These are phyloP conservation scores for Hormaphis cornu DNA, from an alignment of 1,140 invertebrate species.

Conservation along the genomic window DNA sequence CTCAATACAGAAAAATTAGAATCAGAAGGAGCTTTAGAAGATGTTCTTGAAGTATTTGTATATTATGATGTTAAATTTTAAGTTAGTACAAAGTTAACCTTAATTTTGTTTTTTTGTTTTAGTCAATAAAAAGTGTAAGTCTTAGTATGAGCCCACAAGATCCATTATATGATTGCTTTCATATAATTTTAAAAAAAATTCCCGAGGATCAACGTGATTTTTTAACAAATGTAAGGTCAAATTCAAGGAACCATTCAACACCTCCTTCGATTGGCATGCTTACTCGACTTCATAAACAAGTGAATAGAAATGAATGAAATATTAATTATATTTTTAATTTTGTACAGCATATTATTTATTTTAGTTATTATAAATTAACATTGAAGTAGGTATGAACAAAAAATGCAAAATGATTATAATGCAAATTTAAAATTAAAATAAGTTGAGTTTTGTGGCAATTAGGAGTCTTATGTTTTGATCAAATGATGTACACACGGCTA, in stretches of 20 bases:
- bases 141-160: background rate
- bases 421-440: background rate
- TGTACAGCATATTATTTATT: too few species aligned
- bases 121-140: slow-evolving; percentile 28
- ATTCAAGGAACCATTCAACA: background rate
- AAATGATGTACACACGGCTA: slow-evolving; percentile 80
- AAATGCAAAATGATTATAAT: background rate
- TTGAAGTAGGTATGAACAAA: too few species aligned
- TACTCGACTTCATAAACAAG: slow-evolving; percentile 29
- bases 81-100: background rate
- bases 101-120: background rate
- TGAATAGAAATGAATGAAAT: background rate
- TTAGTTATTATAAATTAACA: too few species aligned
- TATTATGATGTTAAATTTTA: slow-evolving; percentile 23
- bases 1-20: slow-evolving; percentile 92
- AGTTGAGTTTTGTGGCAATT: slow-evolving; percentile 80
- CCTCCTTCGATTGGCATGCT: slow-evolving; percentile 12
- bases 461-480: slow-evolving; percentile 84
- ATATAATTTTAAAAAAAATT: slow-evolving; percentile 29
- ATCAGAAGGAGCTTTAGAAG: slow-evolving; percentile 90
- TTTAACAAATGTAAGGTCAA: slow-evolving; percentile 5
- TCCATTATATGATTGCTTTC: slow-evolving; percentile 11
- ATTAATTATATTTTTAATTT: too few species aligned
- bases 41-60: slow-evolving; percentile 72
- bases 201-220: slow-evolving; percentile 10